Base-by-base conservation (phyloP, 2,113 vertebrate genomes). In the Lycocorax pyrrhopterus region DNA sequence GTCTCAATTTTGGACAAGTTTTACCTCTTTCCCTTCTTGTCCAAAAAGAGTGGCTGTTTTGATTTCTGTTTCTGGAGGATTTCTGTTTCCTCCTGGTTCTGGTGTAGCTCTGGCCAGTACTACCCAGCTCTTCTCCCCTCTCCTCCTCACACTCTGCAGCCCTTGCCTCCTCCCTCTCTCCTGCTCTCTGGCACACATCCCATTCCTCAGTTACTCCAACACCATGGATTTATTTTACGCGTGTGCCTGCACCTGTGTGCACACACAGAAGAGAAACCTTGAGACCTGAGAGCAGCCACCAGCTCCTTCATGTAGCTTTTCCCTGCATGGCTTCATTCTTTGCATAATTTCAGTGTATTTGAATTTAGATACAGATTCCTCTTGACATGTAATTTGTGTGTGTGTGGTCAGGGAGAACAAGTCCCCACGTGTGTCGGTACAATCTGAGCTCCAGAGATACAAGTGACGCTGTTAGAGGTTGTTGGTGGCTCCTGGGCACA, bases 251-350 rank as follows among this genome's bases (percentile, higher is more conserved):
- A 44, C 87, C 56, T 3, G 16, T 29, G 60, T 84, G 93, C 74
- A 4, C 0, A 51, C 93, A 90, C 79, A 91, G 89, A 89, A 96
- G 95, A 96, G 32, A 76, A 93, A 33, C 71, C 78, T 58, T 15
- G 84, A 39, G 77, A 8, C 6, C 84, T 25, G 8, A 44, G 56
- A 78, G 80, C 66, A 59, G 62, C 41, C 21, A 30, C 22, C 9
- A 9, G 44, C 73, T 92, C 60, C 82, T 90, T 47, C 79, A 3
- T 6, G 22, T 55, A 62, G 71, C 79, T 87, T 66, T 19, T 49
- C 33, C 25, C 82, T 87, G 95, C 90, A 88, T 93, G 87, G 81
- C 94, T 96, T 90, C 77, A 41, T 74, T 16, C 83, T 47, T 35
- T 35, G 49, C 47, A 6, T 62, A 49, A 63, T 41, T 73, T 41